Base-by-base conservation (phyloP, 2,113 vertebrate genomes). In the Pseudorhombus dupliciocellatus region DNA sequence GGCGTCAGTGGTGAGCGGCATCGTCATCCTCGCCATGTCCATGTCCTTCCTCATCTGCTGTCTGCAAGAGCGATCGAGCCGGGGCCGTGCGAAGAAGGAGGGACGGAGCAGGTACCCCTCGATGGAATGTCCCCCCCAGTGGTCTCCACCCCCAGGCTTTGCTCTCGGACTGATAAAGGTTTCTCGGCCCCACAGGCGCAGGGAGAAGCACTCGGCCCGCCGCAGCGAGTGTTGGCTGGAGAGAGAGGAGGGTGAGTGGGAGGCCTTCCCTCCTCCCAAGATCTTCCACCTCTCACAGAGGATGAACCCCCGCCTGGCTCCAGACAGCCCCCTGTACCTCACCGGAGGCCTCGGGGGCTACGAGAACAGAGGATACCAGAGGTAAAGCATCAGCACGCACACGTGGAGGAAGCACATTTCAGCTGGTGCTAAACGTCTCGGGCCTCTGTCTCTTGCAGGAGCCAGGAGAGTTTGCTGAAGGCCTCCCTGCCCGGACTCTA, bases 41-140 rank as follows among this genome's bases (percentile, higher is more conserved):
- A 26, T 93, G 61, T 93, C 94, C 83, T 96, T 96, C 66, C 90
- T 94, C 51, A 59, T 94, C 67, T 96, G 95, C 91, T 95, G 95
- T 73, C 88, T 95, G 79, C 92, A 93, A 48, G 91, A 93, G 54
- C 84, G 83, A 58, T 81, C 85, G 55, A 70, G 81, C 26, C 79
- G 80, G 56, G 64, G 84, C 51, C 74, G 81, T 9, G 69, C 62
- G 67, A 87, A 79, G 75, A 85, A 79, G 57, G 89, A 89, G 11
- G 75, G 82, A 22, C 74, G 80, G 22, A 81, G 74, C 84, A 92
- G 91, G 92, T 93, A 69, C 21, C 48, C 46, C 26, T 34, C 4
- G 0, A 7, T 57, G 0, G 7, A 18, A 54, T n/a, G n/a, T n/a
- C 18, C 53, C 22, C 46, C 4, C 16, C 7, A 11, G 28, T 8